Evolutionary conservation across 2,888 invertebrate species (phyloP), one percentile per base, ranked within the genome.

Genomic region (Chrysolina americana): DNA sequence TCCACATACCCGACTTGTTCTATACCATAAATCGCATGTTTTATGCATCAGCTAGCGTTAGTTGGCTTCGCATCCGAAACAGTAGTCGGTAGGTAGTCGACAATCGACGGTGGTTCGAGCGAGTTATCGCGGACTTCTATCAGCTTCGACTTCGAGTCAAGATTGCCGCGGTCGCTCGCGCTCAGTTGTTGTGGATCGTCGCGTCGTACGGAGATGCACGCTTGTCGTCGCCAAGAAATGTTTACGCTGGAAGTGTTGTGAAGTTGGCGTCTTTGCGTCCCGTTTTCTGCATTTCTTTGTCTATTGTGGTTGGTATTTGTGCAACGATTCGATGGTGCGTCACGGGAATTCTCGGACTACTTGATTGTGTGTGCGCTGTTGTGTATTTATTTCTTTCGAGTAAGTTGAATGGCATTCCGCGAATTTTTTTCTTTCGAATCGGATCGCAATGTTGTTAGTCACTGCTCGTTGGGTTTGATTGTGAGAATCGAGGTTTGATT

Each of bases 321-420:
- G 28, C 28, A 15, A 1, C 2, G 0, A n/a, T 28, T 59, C 1
- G 9, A 59, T n/a, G 59, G 36, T 59, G 36, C 59, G 59, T 59
- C 59, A 59, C 17, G 11, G 28, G 13, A 59, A 59, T 28, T 28
- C 28, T 28, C 59, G 28, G 28, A n/a, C 15, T 15, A 36, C 28
- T 28, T n/a, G 59, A 28, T n/a, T n/a, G 59, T 36, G 59, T 28
- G 53, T 11, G 21, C 21, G 11, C 17, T 17, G 6, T n/a, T 48
- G 48, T 48, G 17, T 17, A 21, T 3, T 6, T 36, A 13, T 59
- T n/a, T 59, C 36, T 2, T 36, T 50, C 10, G 50, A 59, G 59
- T 59, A 59, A 59, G 59, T 59, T 59, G 28, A 59, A 59, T 53
- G 53, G 36, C 9, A 59, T 17, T 59, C n/a, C 36, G 28, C 59